A percentile compares a stretch with the other conserved stretches of the same genome.
These are phyloP conservation scores for Mus pahari DNA, from an alignment of 2,113 vertebrate genomes.

Conservation along the genomic window DNA sequence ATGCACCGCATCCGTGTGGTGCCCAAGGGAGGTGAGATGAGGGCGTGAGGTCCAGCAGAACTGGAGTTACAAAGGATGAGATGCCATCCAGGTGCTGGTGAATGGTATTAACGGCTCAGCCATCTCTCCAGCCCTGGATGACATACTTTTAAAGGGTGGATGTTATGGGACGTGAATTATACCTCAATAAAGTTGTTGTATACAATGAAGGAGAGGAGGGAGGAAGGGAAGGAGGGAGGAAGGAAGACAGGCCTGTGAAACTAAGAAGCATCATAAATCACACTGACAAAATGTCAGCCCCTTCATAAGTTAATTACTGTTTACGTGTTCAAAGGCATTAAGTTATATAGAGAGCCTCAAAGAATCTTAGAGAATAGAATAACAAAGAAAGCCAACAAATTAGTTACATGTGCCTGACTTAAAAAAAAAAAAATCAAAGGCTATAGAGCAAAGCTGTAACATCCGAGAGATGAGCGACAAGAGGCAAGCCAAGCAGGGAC, in stretches of 20 bases:
- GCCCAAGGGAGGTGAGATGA: not conserved
- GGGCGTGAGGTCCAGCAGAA: no score
- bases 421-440: not conserved
- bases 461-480: not conserved
- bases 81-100: not conserved
- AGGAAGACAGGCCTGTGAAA: not conserved
- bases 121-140: not conserved
- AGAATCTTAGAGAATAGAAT: not conserved
- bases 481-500: not conserved
- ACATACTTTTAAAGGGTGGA: not conserved
- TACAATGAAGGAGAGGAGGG: not conserved
- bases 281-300: not conserved
- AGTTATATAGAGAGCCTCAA: slow-evolving; percentile 36
- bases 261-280: not conserved
- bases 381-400: slow-evolving; percentile 41
- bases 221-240: not conserved
- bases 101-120: not conserved
- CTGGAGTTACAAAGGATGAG: not conserved
- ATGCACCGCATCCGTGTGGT: not conserved
- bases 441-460: not conserved
- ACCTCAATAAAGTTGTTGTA: not conserved
- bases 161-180: not conserved
- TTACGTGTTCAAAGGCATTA: slow-evolving; percentile 43
- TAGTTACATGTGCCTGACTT: not conserved
- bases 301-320: not conserved